phyloP scores from a whole-genome alignment of 2,797 vertebrate genomes.

The Tenualosa thibaudeaui region DNA sequence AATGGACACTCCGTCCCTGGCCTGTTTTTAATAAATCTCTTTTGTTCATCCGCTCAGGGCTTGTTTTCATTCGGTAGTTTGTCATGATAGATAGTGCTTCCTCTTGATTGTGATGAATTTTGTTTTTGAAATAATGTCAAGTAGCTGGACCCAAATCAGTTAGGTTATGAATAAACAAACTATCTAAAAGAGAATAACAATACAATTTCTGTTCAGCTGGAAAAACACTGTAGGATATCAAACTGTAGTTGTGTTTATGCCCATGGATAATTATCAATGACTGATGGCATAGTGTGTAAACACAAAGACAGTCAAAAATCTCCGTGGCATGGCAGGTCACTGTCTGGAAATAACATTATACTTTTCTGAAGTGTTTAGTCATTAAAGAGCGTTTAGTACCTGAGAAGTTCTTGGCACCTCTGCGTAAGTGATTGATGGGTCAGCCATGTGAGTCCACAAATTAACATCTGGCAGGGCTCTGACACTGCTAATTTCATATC shows the following conservation, averaged over 20 bases:
- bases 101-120: background rate
- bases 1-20: background rate
- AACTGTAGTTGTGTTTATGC: background rate
- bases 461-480: background rate
- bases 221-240: background rate
- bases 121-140: background rate
- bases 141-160: background rate
- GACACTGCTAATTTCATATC: background rate
- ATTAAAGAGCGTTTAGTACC: conserved; percentile 12
- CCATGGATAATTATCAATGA: background rate
- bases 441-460: background rate
- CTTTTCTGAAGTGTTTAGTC: background rate
- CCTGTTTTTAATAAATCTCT: background rate
- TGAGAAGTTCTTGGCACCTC: background rate
- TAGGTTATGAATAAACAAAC: too few species aligned
- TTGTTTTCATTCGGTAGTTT: background rate
- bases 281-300: background rate
- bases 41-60: background rate
- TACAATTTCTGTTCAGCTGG: background rate
- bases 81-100: background rate
- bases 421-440: background rate
- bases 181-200: background rate
- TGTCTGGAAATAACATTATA: background rate
- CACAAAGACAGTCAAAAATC: background rate
- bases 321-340: background rate